phyloP scores from a whole-genome alignment of 1,140 invertebrate species.

The Drusus annulatus region DNA sequence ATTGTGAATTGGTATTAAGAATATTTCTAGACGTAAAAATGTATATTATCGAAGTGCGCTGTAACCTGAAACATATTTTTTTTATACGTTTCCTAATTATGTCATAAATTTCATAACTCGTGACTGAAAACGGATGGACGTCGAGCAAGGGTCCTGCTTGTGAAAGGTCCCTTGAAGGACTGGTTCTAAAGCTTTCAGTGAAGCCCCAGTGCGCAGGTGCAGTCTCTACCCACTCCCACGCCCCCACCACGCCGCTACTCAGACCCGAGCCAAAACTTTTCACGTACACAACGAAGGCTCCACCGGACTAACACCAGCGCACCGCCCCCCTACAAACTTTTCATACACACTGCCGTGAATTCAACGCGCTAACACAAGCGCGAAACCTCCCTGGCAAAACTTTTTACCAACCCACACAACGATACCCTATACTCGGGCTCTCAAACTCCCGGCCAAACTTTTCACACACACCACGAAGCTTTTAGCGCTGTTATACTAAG shows the following conservation, averaged over 20 bases:
- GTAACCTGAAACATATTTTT: background rate
- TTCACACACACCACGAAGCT: constrained; percentile 38
- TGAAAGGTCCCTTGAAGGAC: constrained; percentile 41
- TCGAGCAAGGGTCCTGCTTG: constrained; percentile 22
- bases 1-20: too few relatives aligned
- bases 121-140: background rate
- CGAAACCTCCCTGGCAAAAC: constrained; percentile 36
- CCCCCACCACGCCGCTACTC: constrained; percentile 42
- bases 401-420: constrained; percentile 31
- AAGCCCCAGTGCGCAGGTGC: constrained; percentile 35
- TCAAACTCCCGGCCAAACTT: constrained; percentile 45
- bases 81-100: background rate
- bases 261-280: constrained; percentile 52
- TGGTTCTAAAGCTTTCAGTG: constrained; percentile 5
- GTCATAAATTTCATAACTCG: constrained; percentile 33
- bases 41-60: background rate
- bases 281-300: constrained; percentile 47
- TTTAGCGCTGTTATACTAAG: constrained; percentile 25
- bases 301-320: constrained; percentile 8
- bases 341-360: constrained; percentile 36
- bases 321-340: constrained; percentile 30
- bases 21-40: too few relatives aligned
- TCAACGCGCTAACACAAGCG: constrained; percentile 35
- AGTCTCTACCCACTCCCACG: background rate
- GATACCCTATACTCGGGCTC: background rate